Evolutionary conservation across 1,140 invertebrate genomes (phyloP), one percentile per base, ranked within the genome.

Genomic region (Hycleus cichorii): DNA sequence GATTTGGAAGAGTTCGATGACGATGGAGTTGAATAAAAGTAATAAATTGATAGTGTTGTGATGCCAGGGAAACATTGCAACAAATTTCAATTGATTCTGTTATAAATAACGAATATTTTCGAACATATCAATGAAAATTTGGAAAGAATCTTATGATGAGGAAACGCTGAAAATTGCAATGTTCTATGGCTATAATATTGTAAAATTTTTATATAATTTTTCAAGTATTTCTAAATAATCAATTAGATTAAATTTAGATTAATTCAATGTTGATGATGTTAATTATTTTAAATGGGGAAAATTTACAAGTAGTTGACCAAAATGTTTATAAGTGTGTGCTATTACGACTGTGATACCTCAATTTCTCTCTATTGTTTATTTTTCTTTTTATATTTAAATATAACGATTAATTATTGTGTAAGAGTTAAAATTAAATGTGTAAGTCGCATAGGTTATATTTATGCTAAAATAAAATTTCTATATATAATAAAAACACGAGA

Each of bases 321-420:
- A 58, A 58, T 51, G 51, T 58, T 55, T 60, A 58, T 57, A 59
- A 52, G 63, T 60, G 63, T 65, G 63, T 62, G 58, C 61, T 58
- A 63, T 53, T 50, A 63, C 27, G 64, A 56, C 64, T 65, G 64
- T 65, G 64, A 65, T 65, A 65, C 39, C 32, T 32, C 32, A 32
- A 32, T 32, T 32, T 32, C 32, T 32, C 32, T 32, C 32, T 43
- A 47, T 43, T 60, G 43, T 40, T 47, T 39, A 58, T 49, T 53
- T 51, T 54, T 53, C 42, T 53, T 46, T 26, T 46, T 27, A 43
- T 52, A 52, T 52, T 51, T 43, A 52, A 43, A 44, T n/a, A 53
- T 53, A 32, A 32, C 7, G 4, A 7, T 5, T 32, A 5, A 32
- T 32, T 53, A 32, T 32, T 32, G 32, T 32, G 32, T 32, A 32